A percentile compares a stretch with the other conserved stretches of the same genome.
phyloP scores from a whole-genome alignment of 2,888 invertebrate genomes.

The Macaria notata region DNA sequence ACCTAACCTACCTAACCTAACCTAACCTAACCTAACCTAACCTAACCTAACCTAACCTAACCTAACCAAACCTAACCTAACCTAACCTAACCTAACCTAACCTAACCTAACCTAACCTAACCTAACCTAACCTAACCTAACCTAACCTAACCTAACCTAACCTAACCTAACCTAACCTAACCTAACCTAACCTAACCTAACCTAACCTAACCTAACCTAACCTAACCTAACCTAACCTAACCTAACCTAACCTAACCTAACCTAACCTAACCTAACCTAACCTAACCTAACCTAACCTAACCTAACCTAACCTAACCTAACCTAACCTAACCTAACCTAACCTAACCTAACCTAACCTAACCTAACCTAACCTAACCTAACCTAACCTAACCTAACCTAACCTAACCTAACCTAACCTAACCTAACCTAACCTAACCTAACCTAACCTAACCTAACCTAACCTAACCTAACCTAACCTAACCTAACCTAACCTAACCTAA shows the following conservation, averaged over 20 bases:
- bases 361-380: slow-evolving; percentile 7
- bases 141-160: slow-evolving; percentile 7
- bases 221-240: slow-evolving; percentile 7
- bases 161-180: slow-evolving; percentile 7
- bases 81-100: slow-evolving; percentile 7
- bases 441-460: slow-evolving; percentile 7
- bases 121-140: slow-evolving; percentile 7
- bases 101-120: slow-evolving; percentile 7
- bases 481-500: slow-evolving; percentile 7
- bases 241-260: slow-evolving; percentile 7
- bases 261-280: slow-evolving; percentile 7
- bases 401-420: slow-evolving; percentile 7
- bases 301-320: slow-evolving; percentile 7
- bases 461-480: slow-evolving; percentile 7
- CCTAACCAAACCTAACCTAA: slow-evolving; percentile 7
- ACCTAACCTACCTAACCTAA: slow-evolving; percentile 7
- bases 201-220: slow-evolving; percentile 7
- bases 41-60: slow-evolving; percentile 7
- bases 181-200: slow-evolving; percentile 7
- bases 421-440: slow-evolving; percentile 7
- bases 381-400: slow-evolving; percentile 7
- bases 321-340: slow-evolving; percentile 7
- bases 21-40: slow-evolving; percentile 7
- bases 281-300: slow-evolving; percentile 6
- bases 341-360: slow-evolving; percentile 6